Evolutionary conservation across 2,888 invertebrate species (phyloP), one percentile per base, ranked within the genome.

Genomic region (Seira sanloemensis): DNA sequence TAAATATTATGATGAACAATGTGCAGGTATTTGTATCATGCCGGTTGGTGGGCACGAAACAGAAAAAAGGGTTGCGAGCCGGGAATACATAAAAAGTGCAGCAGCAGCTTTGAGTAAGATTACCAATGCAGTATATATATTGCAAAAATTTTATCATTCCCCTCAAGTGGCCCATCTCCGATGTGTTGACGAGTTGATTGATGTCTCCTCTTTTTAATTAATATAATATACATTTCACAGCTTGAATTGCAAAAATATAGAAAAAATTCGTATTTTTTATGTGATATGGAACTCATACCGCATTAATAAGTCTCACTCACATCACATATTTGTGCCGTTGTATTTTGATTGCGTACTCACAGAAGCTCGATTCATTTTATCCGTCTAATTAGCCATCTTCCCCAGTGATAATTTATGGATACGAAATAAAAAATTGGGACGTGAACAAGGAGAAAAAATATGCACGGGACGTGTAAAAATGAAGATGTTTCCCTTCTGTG

Each of bases 341-440:
- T 67, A 65, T 12, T 58, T 19, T 73, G 62, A 81, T 76, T 76
- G 54, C 76, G 76, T 76, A 76, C 69, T 69, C 46, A 62, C 82
- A 82, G 82, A 82, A 82, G 82, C 82, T 82, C 76, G 2, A 76
- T 76, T 71, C 82, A 76, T 54, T 82, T 76, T 66, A 82, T 71
- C 65, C 65, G 75, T 76, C 82, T 82, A 82, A 82, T 82, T 82
- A 76, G 76, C 76, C 54, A 82, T 82, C 76, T 82, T 81, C 80
- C 69, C 12, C 62, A 5, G 69, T 58, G 73, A 54, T 82, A 82
- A 82, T 82, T 71, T 82, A 76, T 76, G 71, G 76, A 65, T 82
- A 27, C 19, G 18, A 71, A 24, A 25, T 9, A 21, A 26, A 18
- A 5, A 24, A 73, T 54, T 50, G 37, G 37, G 37, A 37, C 37